phyloP scores from a whole-genome alignment of 1,140 invertebrate species.

The Penaeus indicus region DNA sequence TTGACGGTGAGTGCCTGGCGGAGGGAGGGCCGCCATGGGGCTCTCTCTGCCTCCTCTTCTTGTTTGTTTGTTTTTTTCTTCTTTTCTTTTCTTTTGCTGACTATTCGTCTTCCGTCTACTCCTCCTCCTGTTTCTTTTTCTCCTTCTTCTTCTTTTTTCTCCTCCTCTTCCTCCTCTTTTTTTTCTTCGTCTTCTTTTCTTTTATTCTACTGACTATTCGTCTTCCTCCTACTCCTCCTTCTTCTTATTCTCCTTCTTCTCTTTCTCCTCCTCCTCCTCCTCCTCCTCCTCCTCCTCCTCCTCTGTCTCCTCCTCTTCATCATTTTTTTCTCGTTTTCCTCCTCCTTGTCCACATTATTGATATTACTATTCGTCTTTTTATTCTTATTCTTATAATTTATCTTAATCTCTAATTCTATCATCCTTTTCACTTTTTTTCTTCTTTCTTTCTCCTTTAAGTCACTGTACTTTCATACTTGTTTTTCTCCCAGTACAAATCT shows the following conservation, averaged over 20 bases:
- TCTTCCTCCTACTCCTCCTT: too few relatives aligned
- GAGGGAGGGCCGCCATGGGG: constrained; percentile 47
- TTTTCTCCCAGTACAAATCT: neutral
- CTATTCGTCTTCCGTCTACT: neutral
- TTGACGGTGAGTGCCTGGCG: constrained; percentile 76
- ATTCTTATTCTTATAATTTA: too few relatives aligned
- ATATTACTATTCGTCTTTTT: neutral
- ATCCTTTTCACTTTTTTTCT: too few relatives aligned
- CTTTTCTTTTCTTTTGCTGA: neutral
- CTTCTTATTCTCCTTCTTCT: neutral
- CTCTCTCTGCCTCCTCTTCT: neutral
- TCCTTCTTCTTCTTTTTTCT: neutral
- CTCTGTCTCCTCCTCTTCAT: neutral
- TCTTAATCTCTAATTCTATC: too few relatives aligned
- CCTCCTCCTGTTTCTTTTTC: neutral
- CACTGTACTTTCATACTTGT: neutral
- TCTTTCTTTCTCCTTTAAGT: neutral
- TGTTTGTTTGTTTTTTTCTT: neutral
- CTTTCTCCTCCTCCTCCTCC: neutral
- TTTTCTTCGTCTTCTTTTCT: too few relatives aligned
- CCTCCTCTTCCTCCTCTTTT: too few relatives aligned
- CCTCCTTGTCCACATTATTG: neutral
- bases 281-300: too few relatives aligned
- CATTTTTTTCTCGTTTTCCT: neutral
- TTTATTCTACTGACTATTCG: neutral